phyloP scores from a whole-genome alignment of 2,113 vertebrate species.

The Pachycephala philippinensis region DNA sequence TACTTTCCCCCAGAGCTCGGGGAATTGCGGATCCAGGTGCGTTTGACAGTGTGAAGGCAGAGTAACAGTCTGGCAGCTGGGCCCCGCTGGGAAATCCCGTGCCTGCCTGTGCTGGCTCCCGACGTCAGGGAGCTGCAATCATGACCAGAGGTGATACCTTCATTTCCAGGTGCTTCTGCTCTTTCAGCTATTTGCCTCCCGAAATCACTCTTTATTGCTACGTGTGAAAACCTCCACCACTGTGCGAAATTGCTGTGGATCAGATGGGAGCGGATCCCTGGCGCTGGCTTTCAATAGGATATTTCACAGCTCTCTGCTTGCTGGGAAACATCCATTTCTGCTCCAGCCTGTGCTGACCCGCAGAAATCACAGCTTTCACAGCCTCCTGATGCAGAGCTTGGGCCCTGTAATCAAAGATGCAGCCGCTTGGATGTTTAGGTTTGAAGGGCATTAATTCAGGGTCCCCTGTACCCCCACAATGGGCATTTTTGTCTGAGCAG shows the following conservation, averaged over 20 bases:
- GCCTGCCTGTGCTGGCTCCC: neutral
- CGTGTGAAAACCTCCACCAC: slow-evolving; percentile 30
- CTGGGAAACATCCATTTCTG: neutral
- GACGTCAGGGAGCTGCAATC: neutral
- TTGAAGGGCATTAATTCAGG: neutral
- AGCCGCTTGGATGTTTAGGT: neutral
- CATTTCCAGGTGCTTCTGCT: slow-evolving; percentile 40
- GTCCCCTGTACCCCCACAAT: neutral
- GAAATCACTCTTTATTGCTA: neutral
- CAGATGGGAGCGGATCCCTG: neutral
- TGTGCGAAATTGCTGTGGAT: neutral
- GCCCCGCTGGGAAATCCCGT: neutral
- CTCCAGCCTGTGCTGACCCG: neutral
- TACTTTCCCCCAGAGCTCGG: neutral
- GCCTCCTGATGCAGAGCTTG: neutral
- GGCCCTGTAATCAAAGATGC: neutral
- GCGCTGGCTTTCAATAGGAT: neutral
- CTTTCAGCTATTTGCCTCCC: slow-evolving; percentile 1
- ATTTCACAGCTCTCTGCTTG: slow-evolving; percentile 20
- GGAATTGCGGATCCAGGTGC: rapidly evolving
- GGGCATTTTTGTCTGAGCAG: neutral
- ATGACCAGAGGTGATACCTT: neutral
- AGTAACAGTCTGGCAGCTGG: neutral
- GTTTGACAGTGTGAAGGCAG: slow-evolving; percentile 18
- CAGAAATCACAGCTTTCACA: neutral